Evolutionary conservation across 2,888 invertebrate genomes (phyloP), one percentile per base, ranked within the genome.

Genomic region (Rapana venosa): DNA sequence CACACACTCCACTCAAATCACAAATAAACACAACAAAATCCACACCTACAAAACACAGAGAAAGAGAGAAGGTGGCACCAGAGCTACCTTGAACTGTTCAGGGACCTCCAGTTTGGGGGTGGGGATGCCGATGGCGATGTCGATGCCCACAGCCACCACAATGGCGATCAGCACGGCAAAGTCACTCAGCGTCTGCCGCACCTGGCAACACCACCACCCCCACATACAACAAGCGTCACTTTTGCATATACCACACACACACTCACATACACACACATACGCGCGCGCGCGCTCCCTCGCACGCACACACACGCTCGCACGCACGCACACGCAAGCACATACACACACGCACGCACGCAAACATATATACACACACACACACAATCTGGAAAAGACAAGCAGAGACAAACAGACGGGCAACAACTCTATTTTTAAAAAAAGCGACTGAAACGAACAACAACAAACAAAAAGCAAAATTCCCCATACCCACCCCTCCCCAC

Each of bases 101-200:
- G 96, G 96, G 2, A 99, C 99, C 96, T 98, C 98, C 90, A 99
- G 97, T 97, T 99, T 99, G n/a, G 99, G 99, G 0, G 99, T 99
- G 91, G 97, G 97, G 77, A 99, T 98, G 87, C 98, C 98, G 91
- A 98, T 97, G 92, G 97, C 97, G 94, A 97, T 97, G 96, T 99
- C 99, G 91, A 98, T 95, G 89, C 97, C 96, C 0, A 98, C 98
- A 99, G 99, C 99, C 30, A 98, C 97, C 91, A 98, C 97, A 94
- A 99, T 99, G 56, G 99, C 99, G 94, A 99, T 98, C 93, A 99
- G 98, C 0, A 99, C 99, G 58, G 99, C 98, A 96, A 99, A 99
- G 96, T 99, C 99, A 95, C 99, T 99, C 91, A 99, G 97, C 89
- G 98, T 97, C 96, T 98, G 98, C 91, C 99, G 97, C 47, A 99